phyloP scores from a whole-genome alignment of 1,140 invertebrate species.

The Drosophila orena region DNA sequence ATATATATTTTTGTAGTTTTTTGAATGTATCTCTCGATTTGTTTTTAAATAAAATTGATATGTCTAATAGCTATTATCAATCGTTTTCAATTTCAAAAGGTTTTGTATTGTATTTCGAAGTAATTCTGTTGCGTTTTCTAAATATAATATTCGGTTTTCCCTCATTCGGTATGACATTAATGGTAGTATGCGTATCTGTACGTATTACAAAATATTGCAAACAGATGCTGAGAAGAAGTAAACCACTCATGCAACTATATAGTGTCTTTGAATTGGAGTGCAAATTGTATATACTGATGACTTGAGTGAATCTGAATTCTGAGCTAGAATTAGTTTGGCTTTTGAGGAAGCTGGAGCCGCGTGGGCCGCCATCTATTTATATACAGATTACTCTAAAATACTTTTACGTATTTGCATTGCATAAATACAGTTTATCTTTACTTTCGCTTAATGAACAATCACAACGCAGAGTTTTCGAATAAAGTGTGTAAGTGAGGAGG shows the following conservation, averaged over 20 bases:
- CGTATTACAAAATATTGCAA: conserved; percentile 46
- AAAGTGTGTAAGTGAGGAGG: conserved; percentile 31
- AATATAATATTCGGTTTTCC: conserved; percentile 26
- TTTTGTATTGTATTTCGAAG: conserved; percentile 72
- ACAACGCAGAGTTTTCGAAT: conserved; percentile 84
- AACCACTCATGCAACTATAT: conserved; percentile 21
- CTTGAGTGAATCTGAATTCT: conserved; percentile 22
- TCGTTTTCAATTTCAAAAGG: conserved; percentile 81
- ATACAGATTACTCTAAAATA: conserved; percentile 32
- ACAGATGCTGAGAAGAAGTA: conserved; percentile 44
- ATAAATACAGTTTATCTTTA: conserved; percentile 58
- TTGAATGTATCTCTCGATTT: conserved; percentile 34
- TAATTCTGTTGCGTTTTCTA: conserved; percentile 58
- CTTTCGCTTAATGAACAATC: conserved; percentile 84
- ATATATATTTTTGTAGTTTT: conserved; percentile 19
- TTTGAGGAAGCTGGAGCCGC: conserved; percentile 10
- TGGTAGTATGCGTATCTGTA: conserved; percentile 43
- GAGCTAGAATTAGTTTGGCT: conserved; percentile 31
- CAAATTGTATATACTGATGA: conserved; percentile 54
- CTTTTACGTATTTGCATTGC: conserved; percentile 43
- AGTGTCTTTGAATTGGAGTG: conserved; percentile 34
- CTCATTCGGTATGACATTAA: conserved; percentile 30
- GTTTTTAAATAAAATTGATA: conserved; percentile 81
- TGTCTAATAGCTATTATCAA: conserved; percentile 85
- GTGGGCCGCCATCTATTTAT: conserved; percentile 11